phyloP scores from a whole-genome alignment of 2,113 vertebrate genomes.

The Hyperopisus bebe region DNA sequence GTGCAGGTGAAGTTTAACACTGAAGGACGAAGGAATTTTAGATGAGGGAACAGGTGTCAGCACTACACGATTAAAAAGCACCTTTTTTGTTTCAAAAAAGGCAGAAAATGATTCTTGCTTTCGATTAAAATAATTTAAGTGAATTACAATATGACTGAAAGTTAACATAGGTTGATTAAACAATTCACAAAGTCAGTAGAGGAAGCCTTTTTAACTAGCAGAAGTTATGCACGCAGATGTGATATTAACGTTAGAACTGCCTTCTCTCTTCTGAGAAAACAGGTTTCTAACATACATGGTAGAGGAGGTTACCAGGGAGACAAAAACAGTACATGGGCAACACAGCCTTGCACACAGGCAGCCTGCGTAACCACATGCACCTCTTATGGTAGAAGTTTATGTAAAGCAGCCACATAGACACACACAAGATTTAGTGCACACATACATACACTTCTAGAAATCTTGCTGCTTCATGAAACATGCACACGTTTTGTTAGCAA shows the following conservation, averaged over 20 bases:
- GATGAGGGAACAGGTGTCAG: neutral
- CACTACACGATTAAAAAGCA: neutral
- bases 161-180: neutral
- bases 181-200: neutral
- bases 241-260: neutral
- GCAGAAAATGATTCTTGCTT: neutral
- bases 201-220: neutral
- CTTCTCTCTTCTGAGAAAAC: constrained; percentile 5
- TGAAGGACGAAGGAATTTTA: neutral
- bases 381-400: neutral
- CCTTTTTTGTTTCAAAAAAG: neutral
- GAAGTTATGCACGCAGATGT: neutral
- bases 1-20: neutral
- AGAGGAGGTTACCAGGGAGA: neutral
- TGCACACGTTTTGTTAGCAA: constrained; percentile 10
- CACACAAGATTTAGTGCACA: neutral
- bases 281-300: neutral
- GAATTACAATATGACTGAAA: neutral
- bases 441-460: neutral
- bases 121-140: neutral
- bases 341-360: neutral
- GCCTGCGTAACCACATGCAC: neutral
- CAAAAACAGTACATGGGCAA: neutral
- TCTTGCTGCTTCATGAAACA: neutral
- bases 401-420: constrained; percentile 18